Conservation (phyloP, 2,113 vertebrate genomes). For the Ancistrus triradiatus region DNA sequence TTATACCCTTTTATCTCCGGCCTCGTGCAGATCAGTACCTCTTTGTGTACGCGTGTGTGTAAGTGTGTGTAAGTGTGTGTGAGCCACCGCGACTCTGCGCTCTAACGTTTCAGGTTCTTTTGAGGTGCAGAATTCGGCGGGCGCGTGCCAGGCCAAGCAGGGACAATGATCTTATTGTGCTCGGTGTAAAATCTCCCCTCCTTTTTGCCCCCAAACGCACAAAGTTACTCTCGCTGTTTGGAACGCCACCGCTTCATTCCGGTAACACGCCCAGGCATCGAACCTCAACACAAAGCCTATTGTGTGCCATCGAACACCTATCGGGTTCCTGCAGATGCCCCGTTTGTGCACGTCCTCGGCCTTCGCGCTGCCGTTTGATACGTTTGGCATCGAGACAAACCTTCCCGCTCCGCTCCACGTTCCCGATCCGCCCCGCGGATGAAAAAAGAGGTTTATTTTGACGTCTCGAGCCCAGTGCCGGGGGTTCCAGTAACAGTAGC, state of each 20-base stretch:
- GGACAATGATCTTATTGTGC: conserved; percentile 37
- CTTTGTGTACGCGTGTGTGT: neutral
- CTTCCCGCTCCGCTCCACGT: neutral
- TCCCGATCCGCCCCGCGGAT: neutral
- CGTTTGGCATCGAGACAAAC: conserved; percentile 18
- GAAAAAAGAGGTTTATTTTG: conserved; percentile 32
- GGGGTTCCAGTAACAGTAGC: conserved; percentile 37
- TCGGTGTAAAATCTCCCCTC: conserved; percentile 9
- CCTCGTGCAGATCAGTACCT: too few relatives aligned
- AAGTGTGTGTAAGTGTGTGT: neutral
- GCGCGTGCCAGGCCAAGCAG: conserved; percentile 20
- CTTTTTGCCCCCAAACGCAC: conserved; percentile 11
- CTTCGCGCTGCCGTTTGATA: conserved; percentile 8
- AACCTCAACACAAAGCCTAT: neutral
- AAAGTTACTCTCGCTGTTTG: neutral
- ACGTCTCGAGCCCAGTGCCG: conserved; percentile 17
- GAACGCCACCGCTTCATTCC: neutral
- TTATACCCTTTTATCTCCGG: neutral
- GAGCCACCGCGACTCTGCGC: neutral
- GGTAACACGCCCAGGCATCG: neutral
- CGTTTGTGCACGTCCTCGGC: neutral
- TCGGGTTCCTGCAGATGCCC: neutral
- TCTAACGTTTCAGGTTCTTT: conserved; percentile 14
- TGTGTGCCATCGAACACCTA: neutral
- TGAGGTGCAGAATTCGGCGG: conserved; percentile 22